Evolutionary conservation across 2,113 vertebrate genomes (phyloP), one percentile per base, ranked within the genome.

Genomic region (Pseudorectes ferrugineus): DNA sequence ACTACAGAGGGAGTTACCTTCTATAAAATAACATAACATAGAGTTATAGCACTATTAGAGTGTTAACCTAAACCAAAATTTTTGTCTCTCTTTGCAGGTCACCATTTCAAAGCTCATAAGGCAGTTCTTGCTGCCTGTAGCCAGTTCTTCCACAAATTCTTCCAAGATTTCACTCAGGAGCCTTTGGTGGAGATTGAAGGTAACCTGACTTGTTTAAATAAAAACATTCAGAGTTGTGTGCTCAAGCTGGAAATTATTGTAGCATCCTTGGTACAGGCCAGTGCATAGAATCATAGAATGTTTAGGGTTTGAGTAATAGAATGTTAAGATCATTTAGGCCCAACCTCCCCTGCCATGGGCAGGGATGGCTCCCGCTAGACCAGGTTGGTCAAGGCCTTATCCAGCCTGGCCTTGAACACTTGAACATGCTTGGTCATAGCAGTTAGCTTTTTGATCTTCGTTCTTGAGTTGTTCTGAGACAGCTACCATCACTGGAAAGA

Each of bases 131-230:
- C 99, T 93, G 99, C 99, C 73, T 99, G 99, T 97, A 99, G 99
- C 97, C 99, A 99, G 96, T 99, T 99, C 97, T 99, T 99, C 97
- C 97, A 99, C 97, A 99, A 98, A 94, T 99, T 99, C 98, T 99
- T 99, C 95, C 99, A 99, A 77, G 99, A 99, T 94, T 99, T 99
- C 95, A 99, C 99, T 89, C 98, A 99, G 96, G 99, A 99, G 93
- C 99, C 99, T 35, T 97, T 99, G 89, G 99, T 99, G 92, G 99
- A 99, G 95, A 99, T 99, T 94, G 99, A 99, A 99, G 99, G 99
- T 99, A 98, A 80, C 61, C 38, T 17, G 35, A 35, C 14, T 55
- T 7, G 4, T 59, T 10, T 22, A 84, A 21, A 46, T 71, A 19
- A 78, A 72, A 68, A 10, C 29, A 25, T 85, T 75, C 45, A 46